A percentile compares a stretch with the other conserved stretches of the same genome.
These are phyloP conservation scores for Caenorhabditis angaria DNA, from an alignment of 2,888 invertebrate species.

Conservation along the genomic window DNA sequence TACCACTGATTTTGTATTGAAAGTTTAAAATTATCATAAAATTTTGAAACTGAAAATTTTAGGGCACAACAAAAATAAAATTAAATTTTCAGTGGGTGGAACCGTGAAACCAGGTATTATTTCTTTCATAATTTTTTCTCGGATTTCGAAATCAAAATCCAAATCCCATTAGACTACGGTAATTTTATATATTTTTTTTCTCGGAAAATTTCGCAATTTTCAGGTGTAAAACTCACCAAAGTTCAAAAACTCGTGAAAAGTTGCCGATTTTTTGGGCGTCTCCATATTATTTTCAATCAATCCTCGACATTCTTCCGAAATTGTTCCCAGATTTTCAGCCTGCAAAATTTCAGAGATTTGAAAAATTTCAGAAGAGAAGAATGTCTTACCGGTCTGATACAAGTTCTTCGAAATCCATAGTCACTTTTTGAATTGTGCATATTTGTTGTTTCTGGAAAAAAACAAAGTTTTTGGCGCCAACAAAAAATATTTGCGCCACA, in stretches of 20 bases:
- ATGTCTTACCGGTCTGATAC: not conserved
- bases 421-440: conserved; percentile 41
- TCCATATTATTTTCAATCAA: conserved; percentile 15
- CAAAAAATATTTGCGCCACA: not conserved
- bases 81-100: too few species aligned
- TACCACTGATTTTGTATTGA: too few species aligned
- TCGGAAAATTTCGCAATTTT: too few species aligned
- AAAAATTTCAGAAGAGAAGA: conserved; percentile 18
- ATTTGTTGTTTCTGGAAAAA: not conserved
- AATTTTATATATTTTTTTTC: too few species aligned
- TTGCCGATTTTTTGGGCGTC: conserved; percentile 42
- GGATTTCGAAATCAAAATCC: too few species aligned
- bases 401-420: conserved; percentile 28
- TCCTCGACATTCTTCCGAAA: conserved; percentile 24
- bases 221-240: conserved; percentile 27
- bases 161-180: too few species aligned
- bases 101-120: too few species aligned
- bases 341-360: conserved; percentile 2
- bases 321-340: conserved; percentile 27
- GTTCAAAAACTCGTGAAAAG: conserved; percentile 43
- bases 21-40: too few species aligned
- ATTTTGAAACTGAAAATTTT: not conserved
- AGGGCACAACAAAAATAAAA: not conserved
- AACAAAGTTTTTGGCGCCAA: not conserved
- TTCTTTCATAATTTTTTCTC: too few species aligned